phyloP scores from a whole-genome alignment of 2,113 vertebrate genomes.

The Podilymbus podiceps region DNA sequence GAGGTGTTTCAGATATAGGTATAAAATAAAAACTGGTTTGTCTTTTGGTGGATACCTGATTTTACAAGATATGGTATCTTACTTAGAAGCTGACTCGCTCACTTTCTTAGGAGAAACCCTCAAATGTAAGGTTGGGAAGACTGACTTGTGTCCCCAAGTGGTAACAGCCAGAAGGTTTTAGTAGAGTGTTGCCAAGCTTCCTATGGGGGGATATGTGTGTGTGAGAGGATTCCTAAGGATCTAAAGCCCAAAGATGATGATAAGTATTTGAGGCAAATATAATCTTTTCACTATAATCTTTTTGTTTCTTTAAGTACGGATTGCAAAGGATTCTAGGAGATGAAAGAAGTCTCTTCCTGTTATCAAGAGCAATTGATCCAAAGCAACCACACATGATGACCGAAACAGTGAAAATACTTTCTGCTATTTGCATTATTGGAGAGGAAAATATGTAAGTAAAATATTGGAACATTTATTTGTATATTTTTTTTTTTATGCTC shows the following conservation, averaged over 20 bases:
- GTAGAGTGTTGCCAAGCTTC: background rate
- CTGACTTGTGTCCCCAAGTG: background rate
- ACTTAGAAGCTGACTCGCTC: background rate
- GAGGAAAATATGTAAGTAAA: conserved; percentile 93
- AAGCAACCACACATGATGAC: conserved; percentile 97
- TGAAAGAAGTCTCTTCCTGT: conserved; percentile 87
- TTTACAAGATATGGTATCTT: accelerated
- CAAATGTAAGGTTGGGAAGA: too few species aligned
- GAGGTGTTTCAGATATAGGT: background rate
- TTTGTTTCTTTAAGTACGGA: conserved; percentile 80
- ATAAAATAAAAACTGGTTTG: background rate
- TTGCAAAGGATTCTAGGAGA: conserved; percentile 93
- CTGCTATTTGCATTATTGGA: conserved; percentile 92
- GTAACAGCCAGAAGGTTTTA: background rate
- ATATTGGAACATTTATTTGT: background rate
- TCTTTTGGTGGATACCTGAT: background rate
- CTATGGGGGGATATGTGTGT: accelerated
- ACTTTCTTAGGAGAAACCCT: background rate
- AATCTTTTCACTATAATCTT: background rate
- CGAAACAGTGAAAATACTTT: conserved; percentile 95
- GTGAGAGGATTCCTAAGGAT: background rate
- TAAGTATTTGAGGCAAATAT: background rate
- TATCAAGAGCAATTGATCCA: conserved; percentile 92
- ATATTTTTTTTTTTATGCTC: too few species aligned
- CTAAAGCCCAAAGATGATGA: background rate